Evolutionary conservation across 2,797 vertebrate species (phyloP).

Genomic region (Sciurus vulgaris): DNA sequence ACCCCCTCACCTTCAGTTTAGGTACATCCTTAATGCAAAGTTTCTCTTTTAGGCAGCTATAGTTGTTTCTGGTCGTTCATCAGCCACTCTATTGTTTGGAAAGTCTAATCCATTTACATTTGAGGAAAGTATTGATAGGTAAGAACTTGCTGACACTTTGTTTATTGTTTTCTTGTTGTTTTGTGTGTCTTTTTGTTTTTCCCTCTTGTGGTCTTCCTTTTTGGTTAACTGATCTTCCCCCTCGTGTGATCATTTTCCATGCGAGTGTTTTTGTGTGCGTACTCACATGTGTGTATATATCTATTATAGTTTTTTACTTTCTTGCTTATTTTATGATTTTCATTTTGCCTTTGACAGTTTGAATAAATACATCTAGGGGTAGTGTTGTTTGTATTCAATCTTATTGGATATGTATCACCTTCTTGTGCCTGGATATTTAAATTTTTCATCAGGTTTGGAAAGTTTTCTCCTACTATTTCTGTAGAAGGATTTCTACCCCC

Average conservation of each 20-base stretch:
- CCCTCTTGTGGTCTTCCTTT: background rate
- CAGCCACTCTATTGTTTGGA: background rate
- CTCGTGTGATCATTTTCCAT: background rate
- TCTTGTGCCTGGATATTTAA: no score
- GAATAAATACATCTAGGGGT: background rate
- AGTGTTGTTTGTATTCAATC: background rate
- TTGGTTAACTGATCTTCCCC: background rate
- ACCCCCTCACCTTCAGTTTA: background rate
- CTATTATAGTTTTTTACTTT: background rate
- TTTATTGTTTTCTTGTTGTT: background rate
- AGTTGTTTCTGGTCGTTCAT: background rate
- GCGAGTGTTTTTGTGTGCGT: background rate
- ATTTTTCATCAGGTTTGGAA: background rate
- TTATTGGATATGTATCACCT: background rate
- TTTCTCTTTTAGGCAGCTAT: background rate
- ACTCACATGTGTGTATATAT: background rate
- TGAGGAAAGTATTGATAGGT: background rate
- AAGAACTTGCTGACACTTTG: background rate
- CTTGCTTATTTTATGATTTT: background rate
- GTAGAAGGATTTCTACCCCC: background rate
- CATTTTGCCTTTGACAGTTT: background rate
- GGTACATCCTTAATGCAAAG: background rate
- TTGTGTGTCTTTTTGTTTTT: no score
- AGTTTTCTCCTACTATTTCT: background rate
- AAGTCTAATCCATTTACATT: background rate